Evolutionary conservation across 1,140 invertebrate genomes (phyloP).

Genomic region (Limonius californicus): DNA sequence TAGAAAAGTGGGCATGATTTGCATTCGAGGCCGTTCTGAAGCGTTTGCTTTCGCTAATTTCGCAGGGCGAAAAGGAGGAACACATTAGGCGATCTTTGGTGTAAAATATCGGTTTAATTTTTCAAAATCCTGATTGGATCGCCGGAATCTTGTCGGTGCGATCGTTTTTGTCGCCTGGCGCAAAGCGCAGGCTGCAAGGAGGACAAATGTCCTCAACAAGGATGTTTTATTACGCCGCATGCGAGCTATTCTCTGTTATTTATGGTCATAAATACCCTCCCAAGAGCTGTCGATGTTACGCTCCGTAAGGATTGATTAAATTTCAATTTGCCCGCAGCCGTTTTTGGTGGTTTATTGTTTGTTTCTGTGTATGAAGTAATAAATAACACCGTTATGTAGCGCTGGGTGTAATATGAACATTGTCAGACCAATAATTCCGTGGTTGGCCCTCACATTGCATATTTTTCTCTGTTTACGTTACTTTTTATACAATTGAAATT

Average conservation of each 20-base stretch:
- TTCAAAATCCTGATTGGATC: conserved; percentile 10
- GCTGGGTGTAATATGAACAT: neutral
- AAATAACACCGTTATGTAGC: conserved; percentile 1
- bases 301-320: conserved; percentile 15
- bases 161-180: conserved; percentile 6
- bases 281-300: conserved; percentile 14
- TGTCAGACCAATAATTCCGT: neutral
- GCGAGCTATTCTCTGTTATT: conserved; percentile 11
- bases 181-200: neutral
- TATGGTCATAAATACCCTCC: conserved; percentile 12
- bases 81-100: neutral
- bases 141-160: neutral
- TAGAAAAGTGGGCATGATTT: neutral
- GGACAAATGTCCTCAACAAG: conserved; percentile 14
- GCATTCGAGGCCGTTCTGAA: neutral
- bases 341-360: conserved; percentile 15
- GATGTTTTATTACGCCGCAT: conserved; percentile 14
- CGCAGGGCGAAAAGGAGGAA: neutral
- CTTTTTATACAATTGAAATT: too few relatives aligned
- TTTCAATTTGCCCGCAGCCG: conserved; percentile 13
- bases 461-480: too few relatives aligned
- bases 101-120: conserved; percentile 6
- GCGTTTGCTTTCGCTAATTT: neutral
- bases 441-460: too few relatives aligned
- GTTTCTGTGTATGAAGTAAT: conserved; percentile 12